A percentile compares a stretch with the other conserved stretches of the same genome.
These are phyloP conservation scores for Drosophila paulistorum DNA, from an alignment of 1,140 invertebrate genomes.

Conservation along the genomic window DNA sequence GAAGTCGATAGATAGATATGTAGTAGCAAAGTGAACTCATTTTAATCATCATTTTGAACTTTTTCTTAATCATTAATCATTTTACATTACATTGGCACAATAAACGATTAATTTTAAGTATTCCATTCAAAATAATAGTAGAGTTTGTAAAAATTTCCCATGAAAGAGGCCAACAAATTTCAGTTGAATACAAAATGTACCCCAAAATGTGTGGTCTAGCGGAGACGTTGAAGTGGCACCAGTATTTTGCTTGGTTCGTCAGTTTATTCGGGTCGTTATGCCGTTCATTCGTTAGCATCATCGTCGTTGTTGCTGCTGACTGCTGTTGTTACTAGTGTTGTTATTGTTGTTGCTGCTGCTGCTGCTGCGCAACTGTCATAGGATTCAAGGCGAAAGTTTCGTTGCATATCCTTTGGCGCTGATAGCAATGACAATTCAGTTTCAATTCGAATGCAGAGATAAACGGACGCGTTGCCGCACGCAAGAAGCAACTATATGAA, in stretches of 20 bases:
- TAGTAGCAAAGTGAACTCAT: no score
- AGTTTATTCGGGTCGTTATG: neutral
- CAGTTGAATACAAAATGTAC: neutral
- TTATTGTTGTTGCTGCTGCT: constrained; percentile 13
- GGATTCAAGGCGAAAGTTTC: constrained; percentile 30
- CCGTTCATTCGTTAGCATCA: constrained; percentile 8
- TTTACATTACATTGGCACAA: no score
- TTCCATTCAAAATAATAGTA: no score
- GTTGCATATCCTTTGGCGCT: constrained; percentile 75
- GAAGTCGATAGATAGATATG: no score
- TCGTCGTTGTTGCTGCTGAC: constrained; percentile 8
- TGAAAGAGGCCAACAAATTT: neutral
- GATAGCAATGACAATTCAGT: constrained; percentile 72
- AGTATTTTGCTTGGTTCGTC: constrained; percentile 15
- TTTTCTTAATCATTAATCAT: no score
- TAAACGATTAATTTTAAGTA: no score
- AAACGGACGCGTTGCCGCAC: constrained; percentile 62
- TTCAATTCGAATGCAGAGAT: constrained; percentile 67
- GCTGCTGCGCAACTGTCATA: constrained; percentile 64
- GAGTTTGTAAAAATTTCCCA: neutral
- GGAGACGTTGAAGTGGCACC: neutral
- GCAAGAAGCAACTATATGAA: neutral
- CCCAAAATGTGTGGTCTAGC: neutral
- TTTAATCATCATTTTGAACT: no score
- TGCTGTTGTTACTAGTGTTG: constrained; percentile 19